These are phyloP conservation scores for Onchidella celtica DNA, from an alignment of 2,888 invertebrate genomes.

Conservation along the genomic window DNA sequence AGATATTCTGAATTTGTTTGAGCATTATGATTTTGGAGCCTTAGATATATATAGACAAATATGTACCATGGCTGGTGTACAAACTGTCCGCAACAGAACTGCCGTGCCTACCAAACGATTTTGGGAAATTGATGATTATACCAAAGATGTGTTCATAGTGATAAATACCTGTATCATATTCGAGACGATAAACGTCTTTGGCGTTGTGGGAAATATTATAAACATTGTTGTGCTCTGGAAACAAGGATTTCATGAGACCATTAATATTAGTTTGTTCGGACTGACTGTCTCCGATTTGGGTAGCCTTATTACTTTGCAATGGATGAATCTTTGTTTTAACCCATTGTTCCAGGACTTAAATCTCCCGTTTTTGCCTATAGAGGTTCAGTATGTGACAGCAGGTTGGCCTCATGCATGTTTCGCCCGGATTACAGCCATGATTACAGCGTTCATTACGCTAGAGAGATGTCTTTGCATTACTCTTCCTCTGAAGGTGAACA, in stretches of 20 bases:
- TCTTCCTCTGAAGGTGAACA: conserved; percentile 18
- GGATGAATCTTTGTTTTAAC: conserved; percentile 1
- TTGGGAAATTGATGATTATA: background rate
- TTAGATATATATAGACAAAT: no score
- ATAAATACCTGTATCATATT: background rate
- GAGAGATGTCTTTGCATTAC: conserved; percentile 34
- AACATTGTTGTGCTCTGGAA: conserved; percentile 19
- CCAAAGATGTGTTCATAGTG: background rate
- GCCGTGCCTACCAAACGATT: background rate
- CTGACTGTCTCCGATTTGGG: conserved; percentile 24
- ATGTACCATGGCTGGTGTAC: no score
- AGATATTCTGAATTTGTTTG: no score
- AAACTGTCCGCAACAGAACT: background rate
- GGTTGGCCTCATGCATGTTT: conserved; percentile 20
- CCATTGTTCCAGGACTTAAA: background rate
- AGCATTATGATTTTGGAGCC: no score
- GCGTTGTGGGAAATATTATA: conserved; percentile 8
- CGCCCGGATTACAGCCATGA: conserved; percentile 13
- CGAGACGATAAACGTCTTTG: background rate
- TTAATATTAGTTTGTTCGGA: conserved; percentile 31
- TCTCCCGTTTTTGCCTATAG: background rate
- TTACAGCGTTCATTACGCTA: conserved; percentile 28
- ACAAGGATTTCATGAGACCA: conserved; percentile 6
- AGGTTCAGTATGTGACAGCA: conserved; percentile 4
- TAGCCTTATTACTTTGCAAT: conserved; percentile 16